Evolutionary conservation across 2,113 vertebrate genomes (phyloP), one percentile per base, ranked within the genome.

Genomic region (Erythrolamprus reginae): DNA sequence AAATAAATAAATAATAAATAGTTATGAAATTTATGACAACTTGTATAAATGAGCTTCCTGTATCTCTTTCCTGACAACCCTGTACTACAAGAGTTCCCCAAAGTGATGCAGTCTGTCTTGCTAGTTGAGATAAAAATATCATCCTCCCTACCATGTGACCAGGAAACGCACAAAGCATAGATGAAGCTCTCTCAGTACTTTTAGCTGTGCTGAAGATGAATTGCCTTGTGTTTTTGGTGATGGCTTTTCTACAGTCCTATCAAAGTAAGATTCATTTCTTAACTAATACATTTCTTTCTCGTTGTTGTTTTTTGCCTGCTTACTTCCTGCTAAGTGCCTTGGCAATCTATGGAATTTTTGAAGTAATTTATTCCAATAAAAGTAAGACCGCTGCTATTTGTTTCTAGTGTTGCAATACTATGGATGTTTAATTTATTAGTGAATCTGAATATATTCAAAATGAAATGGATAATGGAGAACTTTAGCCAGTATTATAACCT

Each of bases 141-240:
- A 61, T 33, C 10, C 5, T 45, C 52, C 47, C 33, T 47, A 56
- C 13, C 65, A 82, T 61, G 86, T 88, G 86, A 21, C 38, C 86
- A 3, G 82, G 5, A 19, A 58, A 5, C 28, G 1, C 10, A 55
- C 86, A 84, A 89, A 42, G 53, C 53, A 6, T 83, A 58, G 65
- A 21, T 77, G 92, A 91, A 93, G 48, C 38, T 19, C 6, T 50
- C 52, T 89, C 0, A 4, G 51, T 3, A 48, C 53, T 10, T 90
- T 65, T 90, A 84, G 89, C 38, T 42, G 77, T 92, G 88, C 92
- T 97, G 97, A 96, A 97, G 96, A 98, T 96, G 96, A 94, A 97
- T 89, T 95, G 90, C 56, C 90, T 96, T 96, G 95, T 96, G 96
- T 93, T 97, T 95, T 95, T 98, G 90, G 42, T 95, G 91, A 82